Evolutionary conservation across 2,797 vertebrate species (phyloP).

Genomic region (Catamblyrhynchus diadema): DNA sequence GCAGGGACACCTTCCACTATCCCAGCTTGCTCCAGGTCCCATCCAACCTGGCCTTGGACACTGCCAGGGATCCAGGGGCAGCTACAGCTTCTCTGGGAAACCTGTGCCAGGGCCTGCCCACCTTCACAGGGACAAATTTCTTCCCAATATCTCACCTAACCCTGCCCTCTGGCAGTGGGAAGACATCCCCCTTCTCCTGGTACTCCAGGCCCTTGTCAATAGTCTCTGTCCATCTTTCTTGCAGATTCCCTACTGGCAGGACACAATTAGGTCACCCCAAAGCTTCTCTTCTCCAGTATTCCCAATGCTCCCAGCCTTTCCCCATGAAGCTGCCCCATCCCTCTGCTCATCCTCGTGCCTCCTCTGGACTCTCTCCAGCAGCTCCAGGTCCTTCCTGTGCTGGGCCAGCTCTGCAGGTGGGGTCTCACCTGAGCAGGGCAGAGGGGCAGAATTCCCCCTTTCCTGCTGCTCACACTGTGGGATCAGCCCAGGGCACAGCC

Average conservation of each 20-base stretch:
- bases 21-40: accelerated
- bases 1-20: not conserved
- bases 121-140: accelerated
- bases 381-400: not conserved
- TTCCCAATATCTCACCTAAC: accelerated
- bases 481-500: not conserved
- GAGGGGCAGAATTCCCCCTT: not conserved
- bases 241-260: not conserved
- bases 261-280: not conserved
- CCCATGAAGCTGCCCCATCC: not conserved
- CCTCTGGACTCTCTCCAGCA: not conserved
- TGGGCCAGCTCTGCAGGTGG: not conserved
- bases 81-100: not conserved
- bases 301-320: not conserved
- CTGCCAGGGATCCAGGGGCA: not conserved
- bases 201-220: not conserved
- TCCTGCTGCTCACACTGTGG: not conserved
- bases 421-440: not conserved
- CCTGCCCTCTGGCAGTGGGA: not conserved
- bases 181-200: not conserved
- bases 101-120: not conserved
- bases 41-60: accelerated
- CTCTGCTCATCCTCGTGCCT: not conserved
- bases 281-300: not conserved
- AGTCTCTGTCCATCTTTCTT: not conserved